Evolutionary conservation across 2,797 vertebrate genomes (phyloP), one percentile per base, ranked within the genome.

Genomic region (Brachymystax lenok): DNA sequence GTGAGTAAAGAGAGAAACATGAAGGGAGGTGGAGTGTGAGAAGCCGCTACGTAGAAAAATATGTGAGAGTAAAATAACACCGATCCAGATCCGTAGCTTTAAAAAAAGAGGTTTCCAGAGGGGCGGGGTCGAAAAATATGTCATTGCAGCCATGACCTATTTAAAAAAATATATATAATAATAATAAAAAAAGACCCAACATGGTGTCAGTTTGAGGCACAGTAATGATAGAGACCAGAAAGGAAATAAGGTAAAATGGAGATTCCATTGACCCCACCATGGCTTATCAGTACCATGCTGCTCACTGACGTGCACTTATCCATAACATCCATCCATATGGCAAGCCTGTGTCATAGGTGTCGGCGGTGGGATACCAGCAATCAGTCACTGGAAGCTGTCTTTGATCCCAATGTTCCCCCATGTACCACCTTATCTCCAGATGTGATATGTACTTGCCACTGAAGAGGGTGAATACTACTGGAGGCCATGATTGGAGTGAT

Each of bases 371-470:
- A 13, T 67, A 13, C 27, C 64, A 67, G 64, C 67, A 28, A 6
- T 6, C 68, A 21, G 16, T 35, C 13, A 40, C 19, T 7, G 28
- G 17, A n/a, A 40, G 28, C 68, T 40, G 12, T 33, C 16, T 7
- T n/a, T 35, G 68, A 21, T 19, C 68, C 14, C 30, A 2, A 68
- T 4, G 5, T 56, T 40, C 74, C 63, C 28, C 67, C 73, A 72
- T 79, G 63, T 28, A 27, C 74, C 70, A 76, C 82, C 79, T 83
- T 77, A 87, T 89, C 80, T 80, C 27, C 16, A 16, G 27, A 21
- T 46, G 64, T 74, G 64, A 59, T 64, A 30, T 7, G 67, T 52
- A 69, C 83, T 59, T 59, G 16, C 54, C n/a, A 17, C 69, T 77
- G 69, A 16, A 73, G 56, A 69, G 40, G 51, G 75, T 75, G 74